Percentiles rank a stretch among this genome's conserved stretches.
phyloP scores from a whole-genome alignment of 2,113 vertebrate species.

The Nothoprocta perdicaria region DNA sequence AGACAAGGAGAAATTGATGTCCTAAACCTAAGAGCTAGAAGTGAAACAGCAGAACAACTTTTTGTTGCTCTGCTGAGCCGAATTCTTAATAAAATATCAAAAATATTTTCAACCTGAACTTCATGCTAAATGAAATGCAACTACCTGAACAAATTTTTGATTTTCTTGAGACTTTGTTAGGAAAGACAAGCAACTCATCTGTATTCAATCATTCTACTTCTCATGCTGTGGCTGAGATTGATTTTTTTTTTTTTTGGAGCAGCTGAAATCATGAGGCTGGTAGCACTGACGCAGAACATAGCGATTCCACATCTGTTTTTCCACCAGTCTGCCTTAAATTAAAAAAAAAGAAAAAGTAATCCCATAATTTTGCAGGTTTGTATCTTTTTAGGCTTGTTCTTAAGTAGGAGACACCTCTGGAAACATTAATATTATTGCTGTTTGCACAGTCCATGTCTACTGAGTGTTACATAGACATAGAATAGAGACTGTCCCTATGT shows the following conservation, averaged over 20 bases:
- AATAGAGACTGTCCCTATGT: not conserved
- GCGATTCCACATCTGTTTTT: not conserved
- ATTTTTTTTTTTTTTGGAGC: not conserved
- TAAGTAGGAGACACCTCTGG: not conserved
- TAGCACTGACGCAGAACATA: not conserved
- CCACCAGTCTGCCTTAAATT: not conserved
- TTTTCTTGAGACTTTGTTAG: conserved; percentile 45
- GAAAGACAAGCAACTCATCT: conserved; percentile 8
- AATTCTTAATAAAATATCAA: conserved; percentile 34
- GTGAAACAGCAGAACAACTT: conserved; percentile 13
- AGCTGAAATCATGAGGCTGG: not conserved
- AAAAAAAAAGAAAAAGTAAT: not conserved
- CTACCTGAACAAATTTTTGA: conserved; percentile 16
- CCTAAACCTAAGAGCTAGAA: not conserved
- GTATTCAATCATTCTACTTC: not conserved
- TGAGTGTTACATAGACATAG: not conserved
- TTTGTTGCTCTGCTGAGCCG: conserved; percentile 26
- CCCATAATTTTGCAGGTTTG: not conserved
- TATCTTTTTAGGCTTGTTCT: not conserved
- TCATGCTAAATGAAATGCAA: not conserved
- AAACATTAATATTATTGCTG: not conserved
- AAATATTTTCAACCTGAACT: conserved; percentile 31
- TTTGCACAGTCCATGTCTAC: not conserved
- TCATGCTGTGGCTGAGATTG: not conserved
- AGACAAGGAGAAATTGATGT: not conserved